These are phyloP conservation scores for Rhea pennata DNA, from an alignment of 2,113 vertebrate species.

Conservation along the genomic window DNA sequence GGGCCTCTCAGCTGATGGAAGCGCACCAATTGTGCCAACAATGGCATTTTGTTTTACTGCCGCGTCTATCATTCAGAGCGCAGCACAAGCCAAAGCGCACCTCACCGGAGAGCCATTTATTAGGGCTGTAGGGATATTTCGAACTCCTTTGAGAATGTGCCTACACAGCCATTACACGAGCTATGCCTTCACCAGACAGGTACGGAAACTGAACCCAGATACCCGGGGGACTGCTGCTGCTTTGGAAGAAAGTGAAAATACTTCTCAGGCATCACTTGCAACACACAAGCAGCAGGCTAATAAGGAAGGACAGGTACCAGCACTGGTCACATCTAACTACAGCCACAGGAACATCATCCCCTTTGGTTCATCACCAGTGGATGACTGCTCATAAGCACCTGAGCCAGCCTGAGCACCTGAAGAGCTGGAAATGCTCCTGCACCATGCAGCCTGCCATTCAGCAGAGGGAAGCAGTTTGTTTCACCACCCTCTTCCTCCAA, in stretches of 20 bases:
- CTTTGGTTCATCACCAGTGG: neutral
- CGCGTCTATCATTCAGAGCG: neutral
- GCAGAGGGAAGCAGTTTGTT: neutral
- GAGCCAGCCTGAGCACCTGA: neutral
- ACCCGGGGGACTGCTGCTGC: neutral
- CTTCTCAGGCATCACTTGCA: neutral
- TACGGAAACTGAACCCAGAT: neutral
- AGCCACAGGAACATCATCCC: neutral
- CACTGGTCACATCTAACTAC: neutral
- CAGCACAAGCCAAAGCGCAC: neutral
- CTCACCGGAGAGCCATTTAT: neutral
- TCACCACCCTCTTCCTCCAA: neutral
- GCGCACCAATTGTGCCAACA: slow-evolving; percentile 22
- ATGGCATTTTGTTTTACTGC: neutral
- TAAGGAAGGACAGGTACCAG: neutral
- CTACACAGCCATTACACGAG: neutral
- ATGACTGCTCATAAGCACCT: neutral
- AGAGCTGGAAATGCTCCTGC: neutral
- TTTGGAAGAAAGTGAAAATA: neutral
- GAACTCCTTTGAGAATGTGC: neutral
- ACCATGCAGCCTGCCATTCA: too few species aligned
- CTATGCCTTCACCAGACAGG: neutral
- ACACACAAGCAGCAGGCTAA: neutral
- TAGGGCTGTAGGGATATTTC: neutral
- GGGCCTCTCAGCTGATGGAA: neutral